phyloP scores from a whole-genome alignment of 2,113 vertebrate genomes.

The Semicossyphus pulcher region DNA sequence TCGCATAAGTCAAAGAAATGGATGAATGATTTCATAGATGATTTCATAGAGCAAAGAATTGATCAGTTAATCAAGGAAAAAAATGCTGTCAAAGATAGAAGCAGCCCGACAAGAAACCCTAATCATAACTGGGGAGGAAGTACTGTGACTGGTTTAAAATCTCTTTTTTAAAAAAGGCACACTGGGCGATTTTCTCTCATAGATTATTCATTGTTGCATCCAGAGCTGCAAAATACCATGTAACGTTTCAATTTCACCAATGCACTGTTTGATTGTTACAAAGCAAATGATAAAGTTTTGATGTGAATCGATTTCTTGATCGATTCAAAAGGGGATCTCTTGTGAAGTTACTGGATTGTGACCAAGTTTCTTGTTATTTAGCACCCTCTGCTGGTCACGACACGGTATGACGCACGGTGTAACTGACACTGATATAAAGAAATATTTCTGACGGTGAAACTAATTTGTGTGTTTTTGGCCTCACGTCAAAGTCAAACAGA shows the following conservation, averaged over 20 bases:
- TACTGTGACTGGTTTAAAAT: no score
- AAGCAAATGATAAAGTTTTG: no score
- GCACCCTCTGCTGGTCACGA: constrained; percentile 25
- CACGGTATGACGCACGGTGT: neutral
- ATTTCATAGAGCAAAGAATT: neutral
- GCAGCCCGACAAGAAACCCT: neutral
- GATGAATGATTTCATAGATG: no score
- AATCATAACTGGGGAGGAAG: neutral
- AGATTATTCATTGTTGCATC: neutral
- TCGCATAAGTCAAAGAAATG: no score
- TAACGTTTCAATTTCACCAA: no score
- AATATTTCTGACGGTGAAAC: no score
- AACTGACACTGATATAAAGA: no score
- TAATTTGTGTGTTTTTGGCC: no score
- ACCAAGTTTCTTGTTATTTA: constrained; percentile 4
- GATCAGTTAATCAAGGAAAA: neutral
- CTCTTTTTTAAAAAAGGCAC: neutral
- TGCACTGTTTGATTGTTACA: neutral
- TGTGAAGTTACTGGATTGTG: neutral
- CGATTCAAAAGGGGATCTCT: no score
- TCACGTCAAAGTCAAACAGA: neutral
- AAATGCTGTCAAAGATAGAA: neutral
- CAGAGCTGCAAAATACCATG: neutral
- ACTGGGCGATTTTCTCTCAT: neutral
- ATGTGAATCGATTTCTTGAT: no score